A percentile compares a stretch with the other conserved stretches of the same genome.
Conservation (phyloP, 2,113 vertebrate genomes). For the Mobula hypostoma region DNA sequence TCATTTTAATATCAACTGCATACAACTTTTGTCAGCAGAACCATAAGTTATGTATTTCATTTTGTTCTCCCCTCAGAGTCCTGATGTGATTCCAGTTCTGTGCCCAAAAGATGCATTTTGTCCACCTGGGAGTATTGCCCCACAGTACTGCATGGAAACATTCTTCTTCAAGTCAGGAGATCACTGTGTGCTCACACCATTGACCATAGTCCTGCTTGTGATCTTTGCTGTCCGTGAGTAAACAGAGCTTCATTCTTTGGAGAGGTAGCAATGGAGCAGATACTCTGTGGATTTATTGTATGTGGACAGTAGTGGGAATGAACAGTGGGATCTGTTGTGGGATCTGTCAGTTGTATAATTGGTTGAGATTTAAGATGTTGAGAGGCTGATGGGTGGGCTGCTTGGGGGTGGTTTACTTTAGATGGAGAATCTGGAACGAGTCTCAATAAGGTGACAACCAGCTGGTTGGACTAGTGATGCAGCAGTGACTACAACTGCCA, state of each 20-base stretch:
- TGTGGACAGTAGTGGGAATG: background rate
- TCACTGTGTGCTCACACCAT: conserved; percentile 68
- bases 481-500: too few relatives aligned
- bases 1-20: background rate
- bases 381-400: too few relatives aligned
- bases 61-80: conserved; percentile 56
- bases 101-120: conserved; percentile 78
- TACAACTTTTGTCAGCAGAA: background rate
- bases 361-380: too few relatives aligned
- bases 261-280: too few relatives aligned
- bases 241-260: background rate
- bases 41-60: background rate
- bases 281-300: background rate
- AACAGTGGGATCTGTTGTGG: too few relatives aligned
- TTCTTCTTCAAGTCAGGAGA: conserved; percentile 70
- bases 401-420: too few relatives aligned
- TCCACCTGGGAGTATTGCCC: conserved; percentile 64
- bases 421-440: too few relatives aligned
- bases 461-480: too few relatives aligned
- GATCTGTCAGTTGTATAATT: background rate
- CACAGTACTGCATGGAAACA: conserved; percentile 74
- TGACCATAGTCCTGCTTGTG: conserved; percentile 65
- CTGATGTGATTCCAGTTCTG: conserved; percentile 66
- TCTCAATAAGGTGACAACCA: too few relatives aligned
- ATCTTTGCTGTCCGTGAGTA: conserved; percentile 61